These are phyloP conservation scores for Pteropus alecto DNA, from an alignment of 2,113 vertebrate species.

Conservation along the genomic window DNA sequence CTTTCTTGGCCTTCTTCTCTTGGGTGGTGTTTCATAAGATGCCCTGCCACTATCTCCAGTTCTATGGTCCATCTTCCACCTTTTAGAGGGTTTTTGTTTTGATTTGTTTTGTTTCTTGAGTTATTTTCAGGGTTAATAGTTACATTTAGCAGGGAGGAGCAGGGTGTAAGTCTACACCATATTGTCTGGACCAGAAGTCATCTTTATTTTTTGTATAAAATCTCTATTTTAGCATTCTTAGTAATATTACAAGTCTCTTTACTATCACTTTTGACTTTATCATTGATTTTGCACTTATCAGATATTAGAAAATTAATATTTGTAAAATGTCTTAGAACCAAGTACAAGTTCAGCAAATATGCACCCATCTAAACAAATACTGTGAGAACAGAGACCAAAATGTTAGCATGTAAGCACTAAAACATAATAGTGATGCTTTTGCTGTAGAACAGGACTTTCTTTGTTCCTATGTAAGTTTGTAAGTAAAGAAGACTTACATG, in stretches of 20 bases:
- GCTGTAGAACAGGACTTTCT: not conserved
- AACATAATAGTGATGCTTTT: not conserved
- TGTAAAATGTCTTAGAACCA: not conserved
- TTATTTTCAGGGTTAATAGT: not conserved
- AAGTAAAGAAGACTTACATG: not conserved
- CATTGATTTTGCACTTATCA: not conserved
- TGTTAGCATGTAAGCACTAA: not conserved
- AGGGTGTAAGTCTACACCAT: not conserved
- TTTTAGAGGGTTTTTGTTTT: not conserved
- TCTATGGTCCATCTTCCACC: not conserved
- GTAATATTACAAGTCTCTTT: not conserved
- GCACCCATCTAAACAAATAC: not conserved
- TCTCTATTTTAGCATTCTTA: not conserved
- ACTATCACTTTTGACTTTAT: not conserved
- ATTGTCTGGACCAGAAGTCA: not conserved
- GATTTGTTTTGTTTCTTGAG: not conserved
- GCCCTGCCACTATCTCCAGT: not conserved
- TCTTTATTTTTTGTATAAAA: not conserved
- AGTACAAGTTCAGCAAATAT: not conserved
- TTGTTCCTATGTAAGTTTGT: not conserved
- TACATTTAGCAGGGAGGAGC: not conserved
- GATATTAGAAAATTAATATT: not conserved
- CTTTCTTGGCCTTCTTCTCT: not conserved
- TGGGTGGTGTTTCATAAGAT: not conserved
- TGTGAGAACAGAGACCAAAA: not conserved